These are phyloP conservation scores for Propithecus deckenii DNA, from an alignment of 2,797 vertebrate species.

Conservation along the genomic window DNA sequence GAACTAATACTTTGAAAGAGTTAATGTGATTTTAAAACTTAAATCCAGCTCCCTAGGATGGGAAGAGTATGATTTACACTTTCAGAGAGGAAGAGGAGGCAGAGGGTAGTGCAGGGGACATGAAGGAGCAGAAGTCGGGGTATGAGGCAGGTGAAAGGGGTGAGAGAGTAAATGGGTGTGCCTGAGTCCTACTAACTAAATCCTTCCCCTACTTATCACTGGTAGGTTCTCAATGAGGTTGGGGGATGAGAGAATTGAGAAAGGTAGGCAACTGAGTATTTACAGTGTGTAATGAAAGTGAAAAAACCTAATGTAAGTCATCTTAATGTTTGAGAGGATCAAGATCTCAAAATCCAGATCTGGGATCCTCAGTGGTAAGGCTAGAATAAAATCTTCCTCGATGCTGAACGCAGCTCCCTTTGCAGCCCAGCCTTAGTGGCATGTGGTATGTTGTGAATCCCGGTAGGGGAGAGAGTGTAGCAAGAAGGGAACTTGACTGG, in stretches of 20 bases:
- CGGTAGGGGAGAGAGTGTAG: background rate
- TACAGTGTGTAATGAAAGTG: background rate
- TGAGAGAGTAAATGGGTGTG: too few relatives aligned
- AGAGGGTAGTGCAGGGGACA: too few relatives aligned
- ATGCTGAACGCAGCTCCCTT: background rate
- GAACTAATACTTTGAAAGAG: background rate
- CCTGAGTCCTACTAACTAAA: too few relatives aligned
- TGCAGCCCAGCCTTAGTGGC: background rate
- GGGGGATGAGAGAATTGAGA: background rate
- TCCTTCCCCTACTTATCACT: background rate
- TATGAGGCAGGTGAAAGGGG: too few relatives aligned
- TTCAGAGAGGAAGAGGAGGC: too few relatives aligned
- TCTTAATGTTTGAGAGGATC: background rate
- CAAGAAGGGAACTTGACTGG: background rate
- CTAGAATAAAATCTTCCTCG: background rate
- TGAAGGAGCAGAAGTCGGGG: too few relatives aligned
- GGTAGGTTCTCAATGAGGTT: background rate
- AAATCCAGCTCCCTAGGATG: background rate
- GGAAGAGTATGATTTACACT: background rate
- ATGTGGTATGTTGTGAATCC: background rate
- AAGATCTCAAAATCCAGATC: background rate
- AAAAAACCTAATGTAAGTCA: background rate
- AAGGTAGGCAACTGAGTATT: background rate
- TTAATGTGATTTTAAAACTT: background rate
- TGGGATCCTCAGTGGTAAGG: background rate